Evolutionary conservation across 23 tunicate genomes (phyloP), one percentile per base, ranked within the genome.

Genomic region (Oikopleura vanhoeffeni): DNA sequence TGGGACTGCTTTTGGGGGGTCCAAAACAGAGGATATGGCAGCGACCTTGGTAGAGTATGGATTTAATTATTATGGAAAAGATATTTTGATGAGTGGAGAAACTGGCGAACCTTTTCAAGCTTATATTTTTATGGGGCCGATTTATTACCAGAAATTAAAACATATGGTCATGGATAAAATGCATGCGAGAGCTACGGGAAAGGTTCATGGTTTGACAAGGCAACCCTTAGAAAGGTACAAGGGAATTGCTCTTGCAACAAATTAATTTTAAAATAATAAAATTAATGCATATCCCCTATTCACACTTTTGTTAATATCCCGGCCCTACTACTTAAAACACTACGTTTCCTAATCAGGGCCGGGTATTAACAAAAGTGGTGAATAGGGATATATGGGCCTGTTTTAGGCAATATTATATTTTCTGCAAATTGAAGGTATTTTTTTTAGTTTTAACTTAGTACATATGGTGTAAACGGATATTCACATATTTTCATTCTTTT

Each of bases 151-250:
- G 84, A 93, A 93, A 85, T 87, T 93, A 33, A 93, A 89, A 41
- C 98, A 93, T 40, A 93, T 93, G 98, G 98, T 93, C 3, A 83
- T 93, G 41, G 98, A 93, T 41, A 93, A 93, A 87, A 93, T 93
- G 98, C 98, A 93, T 71, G 98, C 98, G 39, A 76, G 87, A 89
- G 85, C 76, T 93, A 40, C 82, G 90, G 60, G 98, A 93, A 76
- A 76, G 98, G 1, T 86, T 90, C 71, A 90, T 90, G 94, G 90
- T 90, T 67, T 93, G 18, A 49, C 60, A 8, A 8, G 60, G 18
- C 60, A 49, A 49, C 60, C 60, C 8, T 18, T 49, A 49, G 60
- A 49, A 18, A 18, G 8, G 18, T 8, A 49, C 18, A 49, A 49
- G 8, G 60, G 18, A 18, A 49, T 8, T 49, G 60, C 18, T 49